phyloP scores from a whole-genome alignment of 1,140 invertebrate species.

The Drosophila yakuba region DNA sequence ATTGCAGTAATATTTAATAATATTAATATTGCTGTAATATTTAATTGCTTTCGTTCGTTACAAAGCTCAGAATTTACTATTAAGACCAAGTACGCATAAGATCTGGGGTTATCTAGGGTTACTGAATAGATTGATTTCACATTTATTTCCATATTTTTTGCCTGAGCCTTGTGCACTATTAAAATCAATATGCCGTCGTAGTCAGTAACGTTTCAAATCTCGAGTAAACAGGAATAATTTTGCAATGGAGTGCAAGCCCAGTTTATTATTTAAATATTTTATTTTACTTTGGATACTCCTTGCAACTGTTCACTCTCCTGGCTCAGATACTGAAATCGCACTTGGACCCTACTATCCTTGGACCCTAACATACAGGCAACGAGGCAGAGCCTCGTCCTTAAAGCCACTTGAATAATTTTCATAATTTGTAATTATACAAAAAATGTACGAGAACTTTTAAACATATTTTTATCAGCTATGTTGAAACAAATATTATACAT shows the following conservation, averaged over 20 bases:
- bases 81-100: no score
- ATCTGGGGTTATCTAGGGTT: constrained; percentile 2
- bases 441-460: no score
- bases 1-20: no score
- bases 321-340: neutral
- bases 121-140: neutral
- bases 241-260: neutral
- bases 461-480: no score
- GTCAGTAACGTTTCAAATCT: neutral
- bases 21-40: no score
- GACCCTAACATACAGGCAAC: neutral
- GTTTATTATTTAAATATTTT: neutral
- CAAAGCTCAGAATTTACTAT: no score
- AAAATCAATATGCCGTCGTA: neutral
- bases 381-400: no score
- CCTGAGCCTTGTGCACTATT: neutral
- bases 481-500: no score
- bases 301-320: no score
- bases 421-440: no score
- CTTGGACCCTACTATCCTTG: neutral
- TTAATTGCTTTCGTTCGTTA: no score
- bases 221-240: neutral
- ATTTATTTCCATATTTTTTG: neutral
- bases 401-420: no score
- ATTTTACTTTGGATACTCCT: neutral